These are phyloP conservation scores for Acleris laterana DNA, from an alignment of 2,888 invertebrate species.

Conservation along the genomic window DNA sequence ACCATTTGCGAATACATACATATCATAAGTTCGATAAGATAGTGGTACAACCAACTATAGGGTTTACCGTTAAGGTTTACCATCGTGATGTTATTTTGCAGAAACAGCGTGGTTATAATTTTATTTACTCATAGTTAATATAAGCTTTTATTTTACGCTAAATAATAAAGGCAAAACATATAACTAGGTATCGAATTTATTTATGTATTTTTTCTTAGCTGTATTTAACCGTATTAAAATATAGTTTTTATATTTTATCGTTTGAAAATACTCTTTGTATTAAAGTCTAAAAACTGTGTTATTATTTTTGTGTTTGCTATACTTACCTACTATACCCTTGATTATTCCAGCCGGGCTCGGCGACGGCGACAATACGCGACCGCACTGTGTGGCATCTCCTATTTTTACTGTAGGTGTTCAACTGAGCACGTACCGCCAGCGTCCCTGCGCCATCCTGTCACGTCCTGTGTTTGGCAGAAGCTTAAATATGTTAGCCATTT, in stretches of 20 bases:
- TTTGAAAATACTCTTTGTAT: background rate
- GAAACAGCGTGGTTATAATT: background rate
- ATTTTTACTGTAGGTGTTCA: too few species aligned
- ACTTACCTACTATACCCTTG: too few species aligned
- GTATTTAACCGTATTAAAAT: background rate
- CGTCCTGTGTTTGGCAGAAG: too few species aligned
- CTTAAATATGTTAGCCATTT: too few species aligned
- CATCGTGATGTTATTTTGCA: background rate
- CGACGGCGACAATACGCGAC: too few species aligned
- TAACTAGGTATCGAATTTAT: background rate
- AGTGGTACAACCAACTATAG: background rate
- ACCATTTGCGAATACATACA: constrained; percentile 1
- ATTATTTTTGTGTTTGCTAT: background rate
- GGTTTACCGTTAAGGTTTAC: too few species aligned
- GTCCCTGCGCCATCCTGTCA: too few species aligned
- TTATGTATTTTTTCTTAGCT: background rate
- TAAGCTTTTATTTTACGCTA: background rate
- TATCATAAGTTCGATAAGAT: constrained; percentile 3
- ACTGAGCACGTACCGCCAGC: too few species aligned
- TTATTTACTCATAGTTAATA: background rate
- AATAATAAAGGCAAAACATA: background rate
- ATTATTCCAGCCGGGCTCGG: too few species aligned
- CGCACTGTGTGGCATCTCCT: too few species aligned
- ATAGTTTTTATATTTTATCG: background rate
- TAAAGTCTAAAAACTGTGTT: background rate